Evolutionary conservation across 2,797 vertebrate species (phyloP).

Genomic region (Leptodactylus fallax): DNA sequence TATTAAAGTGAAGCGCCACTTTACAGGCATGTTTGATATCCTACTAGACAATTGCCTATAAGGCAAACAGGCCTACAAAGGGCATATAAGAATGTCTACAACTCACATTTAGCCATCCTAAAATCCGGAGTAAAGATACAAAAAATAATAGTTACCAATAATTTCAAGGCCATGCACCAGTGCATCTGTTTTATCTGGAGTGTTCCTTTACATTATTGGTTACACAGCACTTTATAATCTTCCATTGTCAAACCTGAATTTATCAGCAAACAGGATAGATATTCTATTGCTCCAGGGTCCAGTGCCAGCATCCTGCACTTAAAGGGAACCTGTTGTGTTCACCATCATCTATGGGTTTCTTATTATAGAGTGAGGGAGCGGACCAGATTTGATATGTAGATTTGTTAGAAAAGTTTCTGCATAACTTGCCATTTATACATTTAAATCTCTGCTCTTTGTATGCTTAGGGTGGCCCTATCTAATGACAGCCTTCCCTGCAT

Average conservation of each 20-base stretch:
- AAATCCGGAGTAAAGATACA: background rate
- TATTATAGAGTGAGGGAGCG: too few relatives aligned
- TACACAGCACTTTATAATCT: background rate
- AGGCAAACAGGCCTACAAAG: background rate
- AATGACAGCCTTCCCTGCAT: too few relatives aligned
- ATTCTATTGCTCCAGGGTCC: too few relatives aligned
- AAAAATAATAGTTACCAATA: background rate
- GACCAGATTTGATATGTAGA: too few relatives aligned
- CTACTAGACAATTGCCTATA: background rate
- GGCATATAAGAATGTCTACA: background rate
- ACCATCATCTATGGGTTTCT: too few relatives aligned
- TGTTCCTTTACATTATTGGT: background rate
- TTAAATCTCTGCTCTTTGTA: too few relatives aligned
- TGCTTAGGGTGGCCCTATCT: too few relatives aligned
- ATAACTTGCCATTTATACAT: too few relatives aligned
- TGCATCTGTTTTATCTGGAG: background rate
- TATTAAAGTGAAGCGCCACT: background rate
- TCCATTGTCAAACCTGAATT: background rate
- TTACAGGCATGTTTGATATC: background rate
- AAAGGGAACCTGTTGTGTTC: too few relatives aligned
- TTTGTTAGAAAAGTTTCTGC: too few relatives aligned
- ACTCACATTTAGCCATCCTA: background rate
- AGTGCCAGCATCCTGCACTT: too few relatives aligned
- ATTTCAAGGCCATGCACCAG: background rate
- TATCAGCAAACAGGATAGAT: background rate